Percentiles rank a stretch among this genome's conserved stretches.
Evolutionary conservation across 2,888 invertebrate genomes (phyloP).

Genomic region (Gryllus longicercus): DNA sequence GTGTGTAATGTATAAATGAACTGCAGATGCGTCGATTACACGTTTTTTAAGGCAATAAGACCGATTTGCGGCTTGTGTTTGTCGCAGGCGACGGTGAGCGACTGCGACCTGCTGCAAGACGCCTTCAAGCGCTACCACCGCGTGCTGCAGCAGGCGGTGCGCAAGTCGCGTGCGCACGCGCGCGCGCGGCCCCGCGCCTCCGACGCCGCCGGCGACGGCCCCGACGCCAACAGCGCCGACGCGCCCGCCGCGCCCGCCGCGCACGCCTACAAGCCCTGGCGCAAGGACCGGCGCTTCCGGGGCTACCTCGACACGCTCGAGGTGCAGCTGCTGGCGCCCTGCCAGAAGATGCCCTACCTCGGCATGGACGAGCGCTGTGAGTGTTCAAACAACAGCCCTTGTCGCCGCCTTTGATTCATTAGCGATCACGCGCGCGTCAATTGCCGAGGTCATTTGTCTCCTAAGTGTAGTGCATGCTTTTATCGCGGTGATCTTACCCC

Average conservation of each 20-base stretch:
- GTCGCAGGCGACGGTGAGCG: conserved; percentile 47
- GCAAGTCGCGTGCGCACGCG: not conserved
- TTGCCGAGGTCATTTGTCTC: too few relatives aligned
- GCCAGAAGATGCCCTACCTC: conserved; percentile 63
- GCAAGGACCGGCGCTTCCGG: conserved; percentile 41
- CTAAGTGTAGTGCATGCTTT: too few relatives aligned
- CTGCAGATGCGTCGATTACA: too few relatives aligned
- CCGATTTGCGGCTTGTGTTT: conserved; percentile 12
- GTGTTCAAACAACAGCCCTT: not conserved
- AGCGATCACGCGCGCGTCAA: too few relatives aligned
- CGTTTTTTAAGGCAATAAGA: too few relatives aligned
- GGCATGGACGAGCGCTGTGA: conserved; percentile 66
- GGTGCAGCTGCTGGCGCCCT: conserved; percentile 57
- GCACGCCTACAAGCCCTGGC: conserved; percentile 36
- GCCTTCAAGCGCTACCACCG: conserved; percentile 55
- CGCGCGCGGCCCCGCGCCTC: not conserved
- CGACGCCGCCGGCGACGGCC: not conserved
- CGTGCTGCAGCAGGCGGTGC: conserved; percentile 45
- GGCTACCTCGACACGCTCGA: conserved; percentile 52
- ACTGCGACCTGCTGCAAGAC: conserved; percentile 56
- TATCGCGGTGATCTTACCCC: too few relatives aligned
- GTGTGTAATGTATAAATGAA: too few relatives aligned
- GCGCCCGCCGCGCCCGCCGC: too few relatives aligned
- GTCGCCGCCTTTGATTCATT: too few relatives aligned
- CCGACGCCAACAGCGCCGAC: not conserved